These are phyloP conservation scores for Corythaeola cristata DNA, from an alignment of 2,113 vertebrate species.

Conservation along the genomic window DNA sequence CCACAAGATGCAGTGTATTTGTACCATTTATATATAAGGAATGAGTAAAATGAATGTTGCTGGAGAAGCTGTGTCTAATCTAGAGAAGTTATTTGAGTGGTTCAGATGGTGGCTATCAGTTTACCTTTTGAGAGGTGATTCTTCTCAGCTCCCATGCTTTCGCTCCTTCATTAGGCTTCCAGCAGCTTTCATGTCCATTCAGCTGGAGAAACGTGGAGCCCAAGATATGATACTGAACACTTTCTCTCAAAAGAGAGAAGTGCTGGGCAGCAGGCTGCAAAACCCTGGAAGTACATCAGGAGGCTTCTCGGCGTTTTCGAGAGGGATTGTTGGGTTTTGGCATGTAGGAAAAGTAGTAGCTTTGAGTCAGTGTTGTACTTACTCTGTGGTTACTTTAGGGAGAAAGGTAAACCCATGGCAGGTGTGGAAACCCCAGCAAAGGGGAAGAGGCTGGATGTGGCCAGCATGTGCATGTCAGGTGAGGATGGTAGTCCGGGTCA, in stretches of 20 bases:
- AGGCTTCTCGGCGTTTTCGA: background rate
- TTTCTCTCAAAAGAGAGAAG: constrained; percentile 72
- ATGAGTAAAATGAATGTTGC: background rate
- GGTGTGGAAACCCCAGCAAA: background rate
- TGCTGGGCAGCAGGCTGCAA: constrained; percentile 36
- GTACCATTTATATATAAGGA: background rate
- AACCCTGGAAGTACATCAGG: constrained; percentile 56
- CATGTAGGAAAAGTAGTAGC: accelerated
- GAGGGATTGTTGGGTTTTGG: background rate
- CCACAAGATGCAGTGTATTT: background rate
- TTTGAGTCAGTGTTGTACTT: background rate
- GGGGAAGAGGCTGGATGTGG: background rate
- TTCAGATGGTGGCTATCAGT: background rate
- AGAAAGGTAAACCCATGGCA: background rate
- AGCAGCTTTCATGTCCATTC: constrained; percentile 80
- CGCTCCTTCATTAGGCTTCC: constrained; percentile 46
- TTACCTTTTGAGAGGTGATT: background rate
- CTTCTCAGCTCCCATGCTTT: background rate
- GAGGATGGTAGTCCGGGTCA: background rate
- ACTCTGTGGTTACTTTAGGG: background rate
- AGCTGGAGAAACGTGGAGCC: constrained; percentile 74
- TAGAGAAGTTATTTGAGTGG: background rate
- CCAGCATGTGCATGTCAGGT: background rate
- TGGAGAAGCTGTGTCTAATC: background rate
- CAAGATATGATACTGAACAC: constrained; percentile 72